phyloP scores from a whole-genome alignment of 2,797 vertebrate species.

The Rachycentron canadum region DNA sequence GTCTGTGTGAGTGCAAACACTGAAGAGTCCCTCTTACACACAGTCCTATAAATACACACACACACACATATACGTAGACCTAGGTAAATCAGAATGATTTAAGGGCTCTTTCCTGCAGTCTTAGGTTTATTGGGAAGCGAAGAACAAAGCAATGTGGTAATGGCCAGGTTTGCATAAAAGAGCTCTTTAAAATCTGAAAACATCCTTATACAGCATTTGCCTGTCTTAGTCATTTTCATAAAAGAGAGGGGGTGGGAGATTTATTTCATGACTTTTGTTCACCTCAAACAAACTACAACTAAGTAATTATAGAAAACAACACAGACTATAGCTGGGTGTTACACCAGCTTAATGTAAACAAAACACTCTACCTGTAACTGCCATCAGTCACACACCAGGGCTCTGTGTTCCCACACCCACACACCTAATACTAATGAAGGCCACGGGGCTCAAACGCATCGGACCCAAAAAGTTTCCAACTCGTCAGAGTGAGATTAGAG shows the following conservation, averaged over 20 bases:
- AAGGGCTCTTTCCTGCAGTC: constrained; percentile 67
- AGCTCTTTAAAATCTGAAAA: constrained; percentile 66
- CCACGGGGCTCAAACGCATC: constrained; percentile 37
- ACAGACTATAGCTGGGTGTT: constrained; percentile 16
- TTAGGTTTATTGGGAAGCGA: constrained; percentile 80
- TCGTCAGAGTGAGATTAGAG: constrained; percentile 33
- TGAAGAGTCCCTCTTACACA: constrained; percentile 46
- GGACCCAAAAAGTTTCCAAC: constrained; percentile 40
- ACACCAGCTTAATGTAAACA: constrained; percentile 17
- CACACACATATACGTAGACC: constrained; percentile 36
- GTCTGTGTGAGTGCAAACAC: constrained; percentile 48
- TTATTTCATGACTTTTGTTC: constrained; percentile 40
- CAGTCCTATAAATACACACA: constrained; percentile 44
- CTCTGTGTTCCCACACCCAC: constrained; percentile 27
- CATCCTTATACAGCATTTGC: constrained; percentile 39
- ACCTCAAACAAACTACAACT: constrained; percentile 28
- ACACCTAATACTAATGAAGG: constrained; percentile 44
- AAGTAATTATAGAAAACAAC: constrained; percentile 11
- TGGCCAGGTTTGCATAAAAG: constrained; percentile 80
- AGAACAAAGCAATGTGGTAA: constrained; percentile 79
- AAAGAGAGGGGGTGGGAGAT: constrained; percentile 15
- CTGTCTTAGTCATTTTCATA: constrained; percentile 42
- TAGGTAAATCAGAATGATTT: constrained; percentile 83
- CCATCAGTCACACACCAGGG: constrained; percentile 44
- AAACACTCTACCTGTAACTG: constrained; percentile 17